Percentiles rank a stretch among this genome's conserved stretches.
Conservation (phyloP, 53 echinoderm and acorn worm genomes). For the Pentamera pediparva region DNA sequence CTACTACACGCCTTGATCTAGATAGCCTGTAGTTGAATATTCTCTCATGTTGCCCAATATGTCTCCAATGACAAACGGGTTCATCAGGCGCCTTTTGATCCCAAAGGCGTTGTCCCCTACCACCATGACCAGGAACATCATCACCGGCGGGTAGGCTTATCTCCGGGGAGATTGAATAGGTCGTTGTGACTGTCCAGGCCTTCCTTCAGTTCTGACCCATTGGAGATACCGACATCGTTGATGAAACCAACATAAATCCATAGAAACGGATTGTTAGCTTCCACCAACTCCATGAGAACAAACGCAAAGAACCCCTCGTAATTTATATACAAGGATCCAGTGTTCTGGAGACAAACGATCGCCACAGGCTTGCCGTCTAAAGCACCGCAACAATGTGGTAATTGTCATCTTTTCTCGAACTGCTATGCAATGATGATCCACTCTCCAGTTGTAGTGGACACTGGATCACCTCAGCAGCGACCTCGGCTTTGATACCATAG, state of each 20-base stretch:
- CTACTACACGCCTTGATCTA: too few relatives aligned
- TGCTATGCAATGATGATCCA: not conserved
- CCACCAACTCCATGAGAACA: conserved; percentile 6
- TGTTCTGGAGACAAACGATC: not conserved
- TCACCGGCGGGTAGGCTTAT: too few relatives aligned
- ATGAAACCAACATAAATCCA: conserved; percentile 6
- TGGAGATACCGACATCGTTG: conserved; percentile 4
- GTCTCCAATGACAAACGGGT: not conserved
- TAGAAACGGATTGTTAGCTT: conserved; percentile 1
- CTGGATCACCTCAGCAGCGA: too few relatives aligned
- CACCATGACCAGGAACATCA: too few relatives aligned
- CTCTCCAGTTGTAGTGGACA: conserved; percentile 13
- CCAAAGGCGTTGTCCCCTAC: too few relatives aligned
- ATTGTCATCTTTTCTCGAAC: not conserved
- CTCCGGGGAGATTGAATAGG: conserved; percentile 10
- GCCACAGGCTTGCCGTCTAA: conserved; percentile 30
- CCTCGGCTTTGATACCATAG: too few relatives aligned
- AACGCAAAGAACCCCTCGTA: conserved; percentile 6
- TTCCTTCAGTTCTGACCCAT: conserved; percentile 15
- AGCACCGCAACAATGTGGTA: not conserved
- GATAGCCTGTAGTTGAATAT: too few relatives aligned
- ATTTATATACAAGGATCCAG: conserved; percentile 6
- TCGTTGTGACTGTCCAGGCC: conserved; percentile 20
- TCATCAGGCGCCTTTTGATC: conserved; percentile 2
- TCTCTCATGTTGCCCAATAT: conserved; percentile 12